Conservation (phyloP, 2,113 vertebrate species). For the Dermatemys mawii region DNA sequence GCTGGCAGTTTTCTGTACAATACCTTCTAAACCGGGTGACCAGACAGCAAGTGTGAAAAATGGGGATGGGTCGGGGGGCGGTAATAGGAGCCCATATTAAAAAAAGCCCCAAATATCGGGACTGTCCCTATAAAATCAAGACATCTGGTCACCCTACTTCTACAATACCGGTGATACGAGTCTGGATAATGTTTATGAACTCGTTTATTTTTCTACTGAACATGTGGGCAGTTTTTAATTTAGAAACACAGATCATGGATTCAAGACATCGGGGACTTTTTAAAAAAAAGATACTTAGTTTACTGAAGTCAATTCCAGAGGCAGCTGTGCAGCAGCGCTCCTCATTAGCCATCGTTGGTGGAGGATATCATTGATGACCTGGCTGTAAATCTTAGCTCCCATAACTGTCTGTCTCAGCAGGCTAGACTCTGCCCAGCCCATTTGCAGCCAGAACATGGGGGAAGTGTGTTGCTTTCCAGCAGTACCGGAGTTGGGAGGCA, state of each 20-base stretch:
- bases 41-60: no score
- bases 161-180: accelerated
- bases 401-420: not conserved
- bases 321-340: not conserved
- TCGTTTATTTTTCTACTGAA: not conserved
- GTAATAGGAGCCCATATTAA: no score
- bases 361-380: not conserved
- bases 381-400: not conserved
- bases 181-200: not conserved
- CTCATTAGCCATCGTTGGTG: not conserved
- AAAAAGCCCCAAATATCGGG: no score
- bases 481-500: not conserved
- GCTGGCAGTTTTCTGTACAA: not conserved
- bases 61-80: no score
- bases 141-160: no score
- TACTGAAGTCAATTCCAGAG: not conserved
- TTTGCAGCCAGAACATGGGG: not conserved
- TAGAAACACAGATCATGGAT: not conserved
- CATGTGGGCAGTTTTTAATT: accelerated
- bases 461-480: not conserved
- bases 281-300: not conserved
- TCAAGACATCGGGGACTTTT: not conserved
- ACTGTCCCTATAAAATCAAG: no score
- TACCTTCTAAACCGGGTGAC: no score
- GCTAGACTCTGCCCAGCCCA: not conserved